phyloP scores from a whole-genome alignment of 2,888 invertebrate genomes.

The Magallana nippona region DNA sequence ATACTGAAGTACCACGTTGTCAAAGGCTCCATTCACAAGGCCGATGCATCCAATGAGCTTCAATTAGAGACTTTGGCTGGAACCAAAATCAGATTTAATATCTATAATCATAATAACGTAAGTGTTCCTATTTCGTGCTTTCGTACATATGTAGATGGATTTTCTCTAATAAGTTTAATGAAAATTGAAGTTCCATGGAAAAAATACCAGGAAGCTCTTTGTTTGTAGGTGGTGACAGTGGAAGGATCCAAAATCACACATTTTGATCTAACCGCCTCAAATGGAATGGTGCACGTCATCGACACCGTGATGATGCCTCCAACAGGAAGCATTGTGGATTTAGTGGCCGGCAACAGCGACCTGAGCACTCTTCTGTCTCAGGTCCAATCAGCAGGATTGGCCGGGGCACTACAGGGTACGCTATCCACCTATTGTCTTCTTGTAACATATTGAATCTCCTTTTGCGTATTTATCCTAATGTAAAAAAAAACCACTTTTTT shows the following conservation, averaged over 20 bases:
- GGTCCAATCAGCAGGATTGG: constrained; percentile 55
- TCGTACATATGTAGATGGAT: too few relatives aligned
- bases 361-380: constrained; percentile 57
- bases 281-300: constrained; percentile 64
- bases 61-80: constrained; percentile 48
- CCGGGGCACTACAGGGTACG: constrained; percentile 52
- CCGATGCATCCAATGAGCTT: constrained; percentile 46
- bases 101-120: constrained; percentile 49
- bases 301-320: constrained; percentile 65
- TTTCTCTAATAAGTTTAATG: too few relatives aligned
- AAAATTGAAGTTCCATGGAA: too few relatives aligned
- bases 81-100: constrained; percentile 47
- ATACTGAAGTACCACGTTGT: constrained; percentile 58
- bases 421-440: too few relatives aligned
- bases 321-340: constrained; percentile 57
- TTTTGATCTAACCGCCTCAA: constrained; percentile 56
- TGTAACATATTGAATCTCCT: too few relatives aligned
- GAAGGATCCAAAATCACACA: constrained; percentile 54
- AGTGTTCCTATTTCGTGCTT: not conserved
- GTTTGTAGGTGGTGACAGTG: constrained; percentile 51
- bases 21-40: constrained; percentile 37
- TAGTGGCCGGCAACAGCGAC: constrained; percentile 57
- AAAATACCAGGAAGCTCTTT: too few relatives aligned
- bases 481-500: not conserved
- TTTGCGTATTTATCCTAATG: too few relatives aligned